A percentile compares a stretch with the other conserved stretches of the same genome.
phyloP scores from a whole-genome alignment of 1,140 invertebrate species.

The Piezodorus guildinii region DNA sequence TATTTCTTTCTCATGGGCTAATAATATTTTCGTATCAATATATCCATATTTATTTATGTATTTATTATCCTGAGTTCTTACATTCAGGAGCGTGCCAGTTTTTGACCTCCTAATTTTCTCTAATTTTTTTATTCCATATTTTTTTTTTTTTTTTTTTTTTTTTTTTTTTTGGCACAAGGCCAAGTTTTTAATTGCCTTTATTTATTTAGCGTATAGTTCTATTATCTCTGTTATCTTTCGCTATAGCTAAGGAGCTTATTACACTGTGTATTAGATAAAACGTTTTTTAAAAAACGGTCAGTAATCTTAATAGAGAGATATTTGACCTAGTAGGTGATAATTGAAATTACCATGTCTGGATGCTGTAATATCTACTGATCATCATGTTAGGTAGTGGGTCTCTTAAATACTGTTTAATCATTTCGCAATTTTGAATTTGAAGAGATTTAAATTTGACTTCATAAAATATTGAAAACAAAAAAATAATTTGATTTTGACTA shows the following conservation, averaged over 20 bases:
- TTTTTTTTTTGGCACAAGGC: too few species aligned
- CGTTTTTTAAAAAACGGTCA: too few species aligned
- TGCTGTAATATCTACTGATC: neutral
- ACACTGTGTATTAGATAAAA: neutral
- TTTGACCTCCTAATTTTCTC: too few species aligned
- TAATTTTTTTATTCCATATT: too few species aligned
- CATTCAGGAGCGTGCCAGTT: too few species aligned
- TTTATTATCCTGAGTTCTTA: too few species aligned
- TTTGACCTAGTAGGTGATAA: constrained; percentile 18
- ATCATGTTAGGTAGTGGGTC: neutral
- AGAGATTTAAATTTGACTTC: neutral
- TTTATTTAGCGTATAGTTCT: constrained; percentile 5
- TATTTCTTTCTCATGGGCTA: too few species aligned
- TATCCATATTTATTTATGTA: too few species aligned
- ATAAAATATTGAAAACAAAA: too few species aligned
- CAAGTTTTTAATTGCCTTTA: neutral
- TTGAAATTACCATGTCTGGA: constrained; percentile 3
- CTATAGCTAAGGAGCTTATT: constrained; percentile 2
- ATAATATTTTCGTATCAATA: too few species aligned
- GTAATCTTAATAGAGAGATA: constrained; percentile 17
- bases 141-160: too few species aligned
- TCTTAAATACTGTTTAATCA: neutral
- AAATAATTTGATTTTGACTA: neutral
- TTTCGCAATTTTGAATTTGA: neutral
- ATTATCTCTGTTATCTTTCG: constrained; percentile 15